Base-by-base conservation (phyloP, 1,140 invertebrate genomes). In the Eriocheir sinensis region DNA sequence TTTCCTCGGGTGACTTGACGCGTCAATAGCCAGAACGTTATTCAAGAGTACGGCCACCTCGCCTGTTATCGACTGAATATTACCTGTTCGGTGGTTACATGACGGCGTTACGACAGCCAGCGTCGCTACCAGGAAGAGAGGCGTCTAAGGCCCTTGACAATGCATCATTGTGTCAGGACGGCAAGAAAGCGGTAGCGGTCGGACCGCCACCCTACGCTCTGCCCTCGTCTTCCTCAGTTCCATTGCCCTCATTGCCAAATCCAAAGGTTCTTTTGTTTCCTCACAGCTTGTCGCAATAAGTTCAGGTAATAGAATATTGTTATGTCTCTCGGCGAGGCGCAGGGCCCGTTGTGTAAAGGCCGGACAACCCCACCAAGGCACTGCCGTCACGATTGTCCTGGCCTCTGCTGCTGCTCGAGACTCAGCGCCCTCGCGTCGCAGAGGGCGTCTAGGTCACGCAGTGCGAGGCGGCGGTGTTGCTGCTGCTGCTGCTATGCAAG, bases 281-380 rank as follows among this genome's bases (percentile, higher is more conserved):
- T 86, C 83, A 86, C 83, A 41, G 30, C 32, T 38, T 21, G 88
- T 89, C 41, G 88, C 88, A 89, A 89, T 48, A 89, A 41, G 88
- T 89, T 89, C 36, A 89, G 88, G 41, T 89, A 89, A 89, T 89
- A 89, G 40, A 89, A 89, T 89, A 89, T 89, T 40, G 88, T 89
- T 89, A 89, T 89, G 88, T 89, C 40, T 38, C 48, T 0, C 6
- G 41, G 88, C 27, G 83, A 4, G 40, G 88, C 21, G 40, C 40
- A 40, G 88, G 3, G 88, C 27, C 17, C 30, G 88, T 40, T 40
- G 36, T 40, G 88, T 89, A 89, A 44, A 44, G 40, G 88, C 48
- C 48, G 88, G 36, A 38, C 83, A 38, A 27, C 40, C 60, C 21
- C 21, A 21, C 60, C 60, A 48, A 72, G 60, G 60, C 21, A 72